Evolutionary conservation across 1,140 invertebrate genomes (phyloP).

Genomic region (Neodiprion fabricii): DNA sequence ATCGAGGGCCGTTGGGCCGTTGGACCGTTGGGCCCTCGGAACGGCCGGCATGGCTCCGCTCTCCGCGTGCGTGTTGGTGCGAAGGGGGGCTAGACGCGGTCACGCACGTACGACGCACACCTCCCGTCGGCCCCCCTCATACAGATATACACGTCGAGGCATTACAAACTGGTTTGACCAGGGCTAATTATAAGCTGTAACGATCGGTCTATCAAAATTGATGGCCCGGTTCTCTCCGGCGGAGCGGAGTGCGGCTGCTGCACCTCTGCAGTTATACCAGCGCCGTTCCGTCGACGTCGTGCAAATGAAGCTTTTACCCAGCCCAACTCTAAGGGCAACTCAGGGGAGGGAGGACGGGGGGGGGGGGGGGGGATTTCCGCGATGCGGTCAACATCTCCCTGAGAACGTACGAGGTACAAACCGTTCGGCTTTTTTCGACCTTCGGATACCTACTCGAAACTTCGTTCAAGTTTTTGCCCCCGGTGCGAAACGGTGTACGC

Average conservation of each 20-base stretch:
- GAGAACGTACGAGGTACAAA: too few relatives aligned
- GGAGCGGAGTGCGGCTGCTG: slow-evolving; percentile 15
- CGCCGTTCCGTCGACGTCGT: too few relatives aligned
- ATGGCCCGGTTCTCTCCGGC: slow-evolving; percentile 34
- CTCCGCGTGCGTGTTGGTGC: neutral
- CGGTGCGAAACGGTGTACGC: too few relatives aligned
- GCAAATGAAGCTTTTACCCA: neutral
- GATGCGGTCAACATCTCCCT: too few relatives aligned
- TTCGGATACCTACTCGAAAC: too few relatives aligned
- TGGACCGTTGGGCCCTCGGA: too few relatives aligned
- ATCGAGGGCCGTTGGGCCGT: neutral
- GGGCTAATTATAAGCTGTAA: slow-evolving; percentile 52
- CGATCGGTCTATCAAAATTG: slow-evolving; percentile 56
- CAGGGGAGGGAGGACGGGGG: neutral
- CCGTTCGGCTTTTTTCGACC: too few relatives aligned
- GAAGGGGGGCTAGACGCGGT: neutral
- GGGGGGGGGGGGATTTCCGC: too few relatives aligned
- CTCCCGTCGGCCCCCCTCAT: slow-evolving; percentile 1
- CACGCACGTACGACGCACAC: neutral
- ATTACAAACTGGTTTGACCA: neutral
- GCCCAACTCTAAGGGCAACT: neutral
- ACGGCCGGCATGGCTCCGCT: too few relatives aligned
- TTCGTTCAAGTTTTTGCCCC: too few relatives aligned
- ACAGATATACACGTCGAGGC: slow-evolving; percentile 2
- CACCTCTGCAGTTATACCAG: neutral